A percentile compares a stretch with the other conserved stretches of the same genome.
Evolutionary conservation across 2,113 vertebrate genomes (phyloP).

Genomic region (Aramus guarauna): DNA sequence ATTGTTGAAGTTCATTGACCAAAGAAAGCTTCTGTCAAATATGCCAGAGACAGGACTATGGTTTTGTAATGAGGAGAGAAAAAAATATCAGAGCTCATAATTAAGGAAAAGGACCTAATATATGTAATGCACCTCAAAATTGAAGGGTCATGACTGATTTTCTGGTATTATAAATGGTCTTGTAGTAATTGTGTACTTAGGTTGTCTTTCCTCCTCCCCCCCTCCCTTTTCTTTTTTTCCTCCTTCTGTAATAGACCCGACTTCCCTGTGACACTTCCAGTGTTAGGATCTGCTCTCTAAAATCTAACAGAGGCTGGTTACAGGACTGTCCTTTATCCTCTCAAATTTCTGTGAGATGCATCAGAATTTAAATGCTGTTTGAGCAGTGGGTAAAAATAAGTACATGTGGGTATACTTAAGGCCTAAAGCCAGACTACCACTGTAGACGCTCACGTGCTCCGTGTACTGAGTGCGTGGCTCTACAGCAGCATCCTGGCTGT

Average conservation of each 20-base stretch:
- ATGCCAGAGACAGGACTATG: neutral
- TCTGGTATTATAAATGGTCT: neutral
- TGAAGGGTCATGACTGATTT: neutral
- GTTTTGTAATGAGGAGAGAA: neutral
- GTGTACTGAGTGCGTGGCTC: rapidly evolving
- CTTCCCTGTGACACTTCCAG: neutral
- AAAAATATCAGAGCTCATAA: neutral
- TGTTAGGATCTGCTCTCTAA: neutral
- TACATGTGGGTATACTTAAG: rapidly evolving
- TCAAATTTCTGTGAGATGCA: neutral
- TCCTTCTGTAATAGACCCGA: neutral
- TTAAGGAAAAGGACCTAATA: neutral
- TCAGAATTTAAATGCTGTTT: neutral
- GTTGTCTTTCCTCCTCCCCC: neutral
- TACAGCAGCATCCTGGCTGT: neutral
- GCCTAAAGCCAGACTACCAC: neutral
- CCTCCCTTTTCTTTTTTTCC: too few relatives aligned
- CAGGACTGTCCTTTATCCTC: neutral
- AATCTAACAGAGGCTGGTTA: neutral
- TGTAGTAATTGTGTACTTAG: neutral
- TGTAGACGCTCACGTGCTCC: neutral
- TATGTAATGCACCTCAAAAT: neutral
- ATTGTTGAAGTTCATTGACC: neutral
- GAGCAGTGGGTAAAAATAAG: neutral
- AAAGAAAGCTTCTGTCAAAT: neutral